Base-by-base conservation (phyloP, 2,888 invertebrate genomes). In the Trileptium ribeirensis region DNA sequence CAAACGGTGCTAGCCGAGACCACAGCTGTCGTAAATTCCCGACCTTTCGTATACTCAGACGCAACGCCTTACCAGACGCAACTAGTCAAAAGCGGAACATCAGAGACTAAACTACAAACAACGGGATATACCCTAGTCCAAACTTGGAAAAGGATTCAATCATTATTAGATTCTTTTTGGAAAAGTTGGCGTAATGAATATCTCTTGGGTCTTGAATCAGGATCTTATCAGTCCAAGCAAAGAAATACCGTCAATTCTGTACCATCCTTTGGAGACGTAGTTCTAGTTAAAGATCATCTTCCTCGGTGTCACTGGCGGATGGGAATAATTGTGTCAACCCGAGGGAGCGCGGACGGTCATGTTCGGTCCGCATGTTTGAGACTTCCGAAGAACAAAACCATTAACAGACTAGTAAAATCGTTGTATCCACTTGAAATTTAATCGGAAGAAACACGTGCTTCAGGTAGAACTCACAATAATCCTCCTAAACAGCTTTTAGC, bases 211-310 rank as follows among this genome's bases (percentile, higher is more conserved):
- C 29, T 70, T 3, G 3, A n/a, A 15, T 8, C 3, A 70, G 24
- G 51, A 15, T 15, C 8, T 51, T 15, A 87, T 15, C 15, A 15
- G 74, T 15, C 51, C 8, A 51, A 70, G 31, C 74, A 70, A 70
- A 8, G 34, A 15, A 33, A 33, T 15, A 15, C 74, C 29, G 3
- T 3, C 15, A n/a, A 70, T 70, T 8, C 31, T n/a, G 3, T 70
- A 8, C 74, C 8, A 15, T n/a, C 3, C 15, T 31, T 70, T 70
- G 74, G 74, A 33, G 29, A 8, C 3, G 29, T n/a, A 29, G 74
- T 70, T 70, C 74, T 70, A n/a, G 29, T 70, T 33, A n/a, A 70
- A n/a, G 34, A 33, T n/a, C 3, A 70, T n/a, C 3, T 70, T 3
- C 74, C 74, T 3, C 3, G 74, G 29, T 8, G 29, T n/a, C n/a